Evolutionary conservation across 1,140 invertebrate species (phyloP).

Genomic region (Dendroctonus ponderosae): DNA sequence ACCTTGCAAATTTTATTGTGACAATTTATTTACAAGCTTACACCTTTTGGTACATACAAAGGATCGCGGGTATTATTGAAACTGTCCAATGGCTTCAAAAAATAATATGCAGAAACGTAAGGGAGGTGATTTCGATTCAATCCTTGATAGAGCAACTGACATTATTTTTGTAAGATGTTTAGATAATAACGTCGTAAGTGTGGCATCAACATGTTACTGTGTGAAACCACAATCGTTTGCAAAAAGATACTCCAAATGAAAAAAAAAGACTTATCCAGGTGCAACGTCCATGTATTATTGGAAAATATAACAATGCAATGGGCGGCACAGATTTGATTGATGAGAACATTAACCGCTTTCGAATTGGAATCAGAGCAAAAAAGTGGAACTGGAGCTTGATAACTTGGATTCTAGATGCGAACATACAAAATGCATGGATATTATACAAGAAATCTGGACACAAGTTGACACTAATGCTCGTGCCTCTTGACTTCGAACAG

Average conservation of each 20-base stretch:
- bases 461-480: too few species aligned
- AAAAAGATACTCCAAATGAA: slow-evolving; percentile 47
- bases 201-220: slow-evolving; percentile 37
- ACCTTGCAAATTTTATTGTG: slow-evolving; percentile 18
- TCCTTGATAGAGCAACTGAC: slow-evolving; percentile 17
- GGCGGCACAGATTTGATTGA: slow-evolving; percentile 47
- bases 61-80: slow-evolving; percentile 14
- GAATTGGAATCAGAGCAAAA: slow-evolving; percentile 48
- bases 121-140: slow-evolving; percentile 3
- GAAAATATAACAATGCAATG: slow-evolving; percentile 49
- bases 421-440: too few species aligned
- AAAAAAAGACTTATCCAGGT: slow-evolving; percentile 49
- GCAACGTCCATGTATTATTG: slow-evolving; percentile 45
- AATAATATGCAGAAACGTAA: slow-evolving; percentile 2
- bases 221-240: slow-evolving; percentile 37
- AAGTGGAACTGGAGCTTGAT: slow-evolving; percentile 48
- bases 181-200: slow-evolving; percentile 42
- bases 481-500: too few species aligned
- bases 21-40: slow-evolving; percentile 31
- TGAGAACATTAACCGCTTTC: slow-evolving; percentile 47
- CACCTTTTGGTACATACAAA: slow-evolving; percentile 18
- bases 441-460: too few species aligned
- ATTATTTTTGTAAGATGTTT: slow-evolving; percentile 38
- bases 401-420: slow-evolving; percentile 44
- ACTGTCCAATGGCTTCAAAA: slow-evolving; percentile 10